Conservation (phyloP, 2,113 vertebrate species). For the Hystrix brachyura region DNA sequence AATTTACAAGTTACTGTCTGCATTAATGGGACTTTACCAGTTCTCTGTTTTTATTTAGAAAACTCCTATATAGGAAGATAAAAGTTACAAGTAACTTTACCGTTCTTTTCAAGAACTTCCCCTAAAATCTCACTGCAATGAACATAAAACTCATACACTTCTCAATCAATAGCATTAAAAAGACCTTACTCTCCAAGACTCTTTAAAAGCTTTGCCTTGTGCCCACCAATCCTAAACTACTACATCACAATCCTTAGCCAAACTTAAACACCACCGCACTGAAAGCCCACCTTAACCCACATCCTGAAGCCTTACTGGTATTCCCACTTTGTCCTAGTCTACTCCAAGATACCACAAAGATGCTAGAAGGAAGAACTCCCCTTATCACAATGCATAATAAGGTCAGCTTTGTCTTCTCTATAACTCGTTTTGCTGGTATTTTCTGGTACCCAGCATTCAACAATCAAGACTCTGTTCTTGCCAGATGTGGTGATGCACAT, state of each 20-base stretch:
- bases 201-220: background rate
- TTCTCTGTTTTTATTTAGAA: constrained; percentile 26
- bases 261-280: background rate
- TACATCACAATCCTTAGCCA: background rate
- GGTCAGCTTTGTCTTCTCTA: background rate
- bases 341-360: background rate
- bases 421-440: background rate
- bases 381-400: background rate
- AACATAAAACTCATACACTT: constrained; percentile 17
- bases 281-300: background rate
- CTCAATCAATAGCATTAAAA: background rate
- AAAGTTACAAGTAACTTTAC: background rate
- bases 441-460: constrained; percentile 15
- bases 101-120: background rate
- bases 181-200: background rate
- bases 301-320: background rate
- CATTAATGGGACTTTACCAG: background rate
- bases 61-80: background rate
- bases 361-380: background rate
- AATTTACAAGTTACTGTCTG: background rate
- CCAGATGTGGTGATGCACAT: background rate
- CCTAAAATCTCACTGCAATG: background rate
- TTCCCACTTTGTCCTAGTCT: background rate
- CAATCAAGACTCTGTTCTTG: background rate
- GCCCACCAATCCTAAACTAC: background rate